These are phyloP conservation scores for Myrmecophaga tridactyla DNA, from an alignment of 2,113 vertebrate species.

Conservation along the genomic window DNA sequence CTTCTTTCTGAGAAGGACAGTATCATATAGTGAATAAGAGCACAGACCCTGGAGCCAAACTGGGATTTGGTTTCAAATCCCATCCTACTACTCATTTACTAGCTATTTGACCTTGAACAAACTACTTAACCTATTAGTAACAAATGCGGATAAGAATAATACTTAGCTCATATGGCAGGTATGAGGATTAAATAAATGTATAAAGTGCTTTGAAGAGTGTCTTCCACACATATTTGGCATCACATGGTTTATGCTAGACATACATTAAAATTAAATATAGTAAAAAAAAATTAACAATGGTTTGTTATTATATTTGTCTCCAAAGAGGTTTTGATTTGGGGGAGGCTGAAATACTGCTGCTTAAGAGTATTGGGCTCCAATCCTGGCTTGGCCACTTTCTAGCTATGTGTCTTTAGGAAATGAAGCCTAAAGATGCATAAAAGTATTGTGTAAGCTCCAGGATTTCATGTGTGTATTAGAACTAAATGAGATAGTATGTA, in stretches of 20 bases:
- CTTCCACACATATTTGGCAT: neutral
- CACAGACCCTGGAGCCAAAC: neutral
- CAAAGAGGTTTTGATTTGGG: conserved; percentile 12
- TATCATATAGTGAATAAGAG: neutral
- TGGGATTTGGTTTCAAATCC: neutral
- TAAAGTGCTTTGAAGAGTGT: neutral
- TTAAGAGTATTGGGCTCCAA: neutral
- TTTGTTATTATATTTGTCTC: neutral
- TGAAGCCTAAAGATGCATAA: neutral
- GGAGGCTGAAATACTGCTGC: neutral
- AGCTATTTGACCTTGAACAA: neutral
- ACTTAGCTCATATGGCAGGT: neutral
- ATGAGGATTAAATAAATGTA: neutral
- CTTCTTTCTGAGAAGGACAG: neutral
- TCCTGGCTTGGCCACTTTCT: neutral
- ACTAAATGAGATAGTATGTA: neutral
- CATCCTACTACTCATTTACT: neutral
- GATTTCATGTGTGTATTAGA: neutral
- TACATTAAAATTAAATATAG: neutral
- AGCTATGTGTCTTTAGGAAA: neutral
- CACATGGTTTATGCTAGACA: neutral
- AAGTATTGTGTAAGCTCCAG: neutral
- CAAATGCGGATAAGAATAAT: neutral
- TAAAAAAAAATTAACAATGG: conserved; percentile 23
- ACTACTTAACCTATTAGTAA: neutral